Conservation (phyloP, 2,888 invertebrate species). For the Agriopis aurantiaria region DNA sequence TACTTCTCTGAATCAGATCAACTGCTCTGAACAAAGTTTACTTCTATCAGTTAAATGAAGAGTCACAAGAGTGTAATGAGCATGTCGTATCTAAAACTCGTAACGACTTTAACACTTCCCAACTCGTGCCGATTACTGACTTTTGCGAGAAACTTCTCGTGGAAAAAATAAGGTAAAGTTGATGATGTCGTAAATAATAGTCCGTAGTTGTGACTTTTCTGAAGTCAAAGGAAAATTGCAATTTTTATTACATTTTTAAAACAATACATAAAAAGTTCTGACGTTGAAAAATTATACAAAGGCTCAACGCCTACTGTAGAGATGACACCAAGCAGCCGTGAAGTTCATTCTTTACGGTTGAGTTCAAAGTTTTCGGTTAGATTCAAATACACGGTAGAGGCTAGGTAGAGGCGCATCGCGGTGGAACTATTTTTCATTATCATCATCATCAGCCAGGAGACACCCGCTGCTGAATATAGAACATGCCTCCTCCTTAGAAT, state of each 20-base stretch:
- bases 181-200: not conserved
- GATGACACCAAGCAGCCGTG: no score
- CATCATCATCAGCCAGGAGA: no score
- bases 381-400: no score
- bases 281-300: no score
- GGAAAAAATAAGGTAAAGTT: slow-evolving; percentile 12
- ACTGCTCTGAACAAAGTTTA: slow-evolving; percentile 5
- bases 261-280: not conserved
- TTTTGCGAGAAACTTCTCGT: slow-evolving; percentile 8
- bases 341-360: no score
- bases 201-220: slow-evolving; percentile 2
- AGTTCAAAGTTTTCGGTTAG: no score
- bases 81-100: slow-evolving; percentile 10
- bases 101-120: slow-evolving; percentile 16
- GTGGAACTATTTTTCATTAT: no score
- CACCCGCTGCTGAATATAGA: no score
- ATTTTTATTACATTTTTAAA: not conserved
- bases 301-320: no score
- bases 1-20: not conserved
- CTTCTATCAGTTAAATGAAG: not conserved
- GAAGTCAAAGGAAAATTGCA: not conserved
- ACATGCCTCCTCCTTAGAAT: no score
- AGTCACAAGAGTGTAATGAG: slow-evolving; percentile 6
- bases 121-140: slow-evolving; percentile 23
- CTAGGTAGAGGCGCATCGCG: no score